Base-by-base conservation (phyloP, 2,797 vertebrate genomes). In the Microhierax caerulescens region DNA sequence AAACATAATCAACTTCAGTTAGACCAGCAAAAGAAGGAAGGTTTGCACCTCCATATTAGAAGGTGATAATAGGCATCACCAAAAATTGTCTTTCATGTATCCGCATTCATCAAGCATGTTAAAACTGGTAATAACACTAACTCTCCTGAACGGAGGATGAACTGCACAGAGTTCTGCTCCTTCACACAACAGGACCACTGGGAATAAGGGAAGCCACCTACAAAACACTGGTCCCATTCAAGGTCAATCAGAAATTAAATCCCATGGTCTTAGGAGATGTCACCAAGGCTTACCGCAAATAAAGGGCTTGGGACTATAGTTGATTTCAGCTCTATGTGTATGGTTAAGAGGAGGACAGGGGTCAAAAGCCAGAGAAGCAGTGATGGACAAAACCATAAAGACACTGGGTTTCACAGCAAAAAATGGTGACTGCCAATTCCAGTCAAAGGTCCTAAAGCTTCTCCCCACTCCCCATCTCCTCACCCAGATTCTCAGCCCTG, bases 111-210 rank as follows among this genome's bases (percentile, higher is more conserved):
- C 60, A 84, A n/a, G 47, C 70, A n/a, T 9, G 24, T 30, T 28
- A 60, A 56, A 65, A 57, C 20, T 32, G 80, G 10, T 50, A 43
- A 13, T 8, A 68, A 39, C 0, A 1, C 28, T 13, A 57, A 34
- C 17, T 16, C 39, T 85, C 51, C 60, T 45, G 27, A 41, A 48
- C 3, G 23, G 24, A 91, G 50, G 67, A 47, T 45, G 50, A 59
- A 14, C 39, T 27, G 51, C 76, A 41, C 0, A 7, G 24, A 84
- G 39, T 25, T 77, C 56, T 85, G 73, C 57, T 88, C 41, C 76
- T 65, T 64, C 2, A 2, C 18, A 60, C 79, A 17, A 4, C 0
- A 70, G 41, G 36, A 45, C 6, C 3, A 4, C n/a, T 50, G 74
- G 9, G 13, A 67, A 30, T 27, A 72, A 73, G 0, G 1, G 28